Conservation (phyloP, 2,888 invertebrate genomes). For the Steromphala cineraria region DNA sequence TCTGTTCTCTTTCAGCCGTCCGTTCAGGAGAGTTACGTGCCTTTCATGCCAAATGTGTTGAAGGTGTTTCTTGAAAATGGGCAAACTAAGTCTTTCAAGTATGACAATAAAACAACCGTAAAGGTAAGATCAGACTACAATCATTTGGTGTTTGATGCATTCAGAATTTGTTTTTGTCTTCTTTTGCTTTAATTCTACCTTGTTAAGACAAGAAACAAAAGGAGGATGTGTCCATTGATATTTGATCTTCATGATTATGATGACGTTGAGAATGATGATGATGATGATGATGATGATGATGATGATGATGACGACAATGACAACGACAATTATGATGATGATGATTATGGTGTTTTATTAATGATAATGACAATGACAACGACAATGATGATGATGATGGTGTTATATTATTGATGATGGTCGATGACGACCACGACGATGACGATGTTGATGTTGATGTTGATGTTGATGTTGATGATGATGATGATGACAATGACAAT, state of each 20-base stretch:
- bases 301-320: neutral
- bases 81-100: conserved; percentile 96
- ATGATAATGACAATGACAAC: neutral
- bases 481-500: neutral
- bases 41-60: conserved; percentile 94
- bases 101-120: conserved; percentile 92
- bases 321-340: neutral
- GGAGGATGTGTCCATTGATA: neutral
- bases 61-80: conserved; percentile 97
- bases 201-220: too few species aligned
- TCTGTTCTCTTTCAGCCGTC: conserved; percentile 82
- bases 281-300: neutral
- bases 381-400: neutral
- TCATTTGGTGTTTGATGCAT: too few species aligned
- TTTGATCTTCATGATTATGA: neutral
- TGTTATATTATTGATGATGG: neutral
- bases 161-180: too few species aligned
- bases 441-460: conserved; percentile 18
- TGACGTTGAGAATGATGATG: neutral
- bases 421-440: neutral
- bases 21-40: conserved; percentile 83
- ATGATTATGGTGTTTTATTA: neutral
- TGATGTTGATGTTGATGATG: neutral
- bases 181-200: too few species aligned
- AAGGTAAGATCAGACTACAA: conserved; percentile 75